Percentiles rank a stretch among this genome's conserved stretches.
Evolutionary conservation across 53 echinoderm and acorn worm species (phyloP).

Genomic region (Temnopleurus reevesii): DNA sequence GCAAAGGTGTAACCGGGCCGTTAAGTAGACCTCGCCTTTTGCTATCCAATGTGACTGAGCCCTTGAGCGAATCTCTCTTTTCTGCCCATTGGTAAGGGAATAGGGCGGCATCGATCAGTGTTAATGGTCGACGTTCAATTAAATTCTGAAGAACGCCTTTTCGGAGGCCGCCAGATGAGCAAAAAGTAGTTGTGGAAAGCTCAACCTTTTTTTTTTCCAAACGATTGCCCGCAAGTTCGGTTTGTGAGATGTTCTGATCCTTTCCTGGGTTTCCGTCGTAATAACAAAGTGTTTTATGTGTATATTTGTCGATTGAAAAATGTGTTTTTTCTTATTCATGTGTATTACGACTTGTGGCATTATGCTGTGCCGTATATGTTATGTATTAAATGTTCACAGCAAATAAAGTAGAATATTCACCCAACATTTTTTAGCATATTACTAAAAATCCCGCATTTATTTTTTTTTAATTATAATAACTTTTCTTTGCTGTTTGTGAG

Average conservation of each 20-base stretch:
- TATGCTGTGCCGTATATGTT: too few relatives aligned
- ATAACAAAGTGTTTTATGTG: neutral
- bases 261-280: neutral
- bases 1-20: too few relatives aligned
- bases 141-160: slow-evolving; percentile 37
- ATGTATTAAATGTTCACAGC: too few relatives aligned
- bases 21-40: too few relatives aligned
- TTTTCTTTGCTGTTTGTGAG: too few relatives aligned
- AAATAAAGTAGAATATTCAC: too few relatives aligned
- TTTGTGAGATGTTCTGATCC: neutral
- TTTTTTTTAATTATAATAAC: too few relatives aligned
- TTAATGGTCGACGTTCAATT: slow-evolving; percentile 51
- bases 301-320: neutral
- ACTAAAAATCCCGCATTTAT: too few relatives aligned
- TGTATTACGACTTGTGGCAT: too few relatives aligned
- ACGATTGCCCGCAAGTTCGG: neutral
- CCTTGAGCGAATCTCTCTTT: neutral
- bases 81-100: neutral
- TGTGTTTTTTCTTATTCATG: slow-evolving; percentile 6
- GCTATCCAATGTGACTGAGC: too few relatives aligned
- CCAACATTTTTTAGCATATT: too few relatives aligned
- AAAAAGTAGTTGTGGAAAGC: neutral
- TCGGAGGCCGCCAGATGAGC: slow-evolving; percentile 25
- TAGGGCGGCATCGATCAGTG: slow-evolving; percentile 21
- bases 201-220: slow-evolving; percentile 1